Base-by-base conservation (phyloP, 2,888 invertebrate genomes). In the Bedellia somnulentella region DNA sequence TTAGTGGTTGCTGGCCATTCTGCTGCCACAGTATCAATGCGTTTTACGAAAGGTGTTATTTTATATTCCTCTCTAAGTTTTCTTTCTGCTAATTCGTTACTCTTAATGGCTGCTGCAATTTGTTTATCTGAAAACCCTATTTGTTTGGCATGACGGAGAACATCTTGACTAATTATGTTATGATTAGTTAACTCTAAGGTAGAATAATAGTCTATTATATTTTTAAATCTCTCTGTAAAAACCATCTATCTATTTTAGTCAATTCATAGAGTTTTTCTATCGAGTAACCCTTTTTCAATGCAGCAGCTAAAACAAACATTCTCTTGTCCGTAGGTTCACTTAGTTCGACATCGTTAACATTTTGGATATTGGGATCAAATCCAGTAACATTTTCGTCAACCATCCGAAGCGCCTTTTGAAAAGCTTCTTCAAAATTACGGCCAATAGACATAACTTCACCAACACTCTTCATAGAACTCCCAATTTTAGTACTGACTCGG, bases 371-470 rank as follows among this genome's bases (percentile, higher is more conserved):
- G 0, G 98, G 96, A 70, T 98, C 96, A 54, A 99, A 98, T 0
- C 99, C 99, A 32, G 81, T 80, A 0, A 93, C 88, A 45, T 86
- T 87, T 60, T 98, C 96, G 58, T 98, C 96, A 2, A 97, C 94
- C 99, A 99, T 99, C 41, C 99, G 79, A 31, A 99, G 63, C 0
- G 99, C 99, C 71, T 99, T 99, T 63, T 99, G 99, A 49, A 99
- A 93, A 1, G 99, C 97, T 78, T 99, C 99, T 63, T 99, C 99
- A 64, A 99, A 99, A 43, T 84, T 90, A 31, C 99, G 80, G 0
- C 99, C 99, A 34, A 99, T 93, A 3, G 97, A 93, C 99, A 99
- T 99, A 2, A 96, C 99, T 76, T 99, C 99, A 6, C 99, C 99
- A 0, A 99, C 97, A 62, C 97, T 93, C 71, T 99, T 99, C 99